Evolutionary conservation across 1,140 invertebrate species (phyloP).

Genomic region (Drosophila kikkawai): DNA sequence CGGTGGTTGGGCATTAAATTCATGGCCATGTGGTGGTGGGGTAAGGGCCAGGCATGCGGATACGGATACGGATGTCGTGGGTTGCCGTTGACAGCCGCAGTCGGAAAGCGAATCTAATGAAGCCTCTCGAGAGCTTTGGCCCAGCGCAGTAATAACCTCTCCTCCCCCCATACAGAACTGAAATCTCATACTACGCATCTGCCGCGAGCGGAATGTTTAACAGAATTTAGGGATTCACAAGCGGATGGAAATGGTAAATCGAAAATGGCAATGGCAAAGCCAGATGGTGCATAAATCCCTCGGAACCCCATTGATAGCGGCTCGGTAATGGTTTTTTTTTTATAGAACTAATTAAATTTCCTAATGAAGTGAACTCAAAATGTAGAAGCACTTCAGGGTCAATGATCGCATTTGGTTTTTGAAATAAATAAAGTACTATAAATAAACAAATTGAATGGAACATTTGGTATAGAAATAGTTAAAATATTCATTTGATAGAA

Average conservation of each 20-base stretch:
- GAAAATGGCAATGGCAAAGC: constrained; percentile 12
- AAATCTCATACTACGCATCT: constrained; percentile 33
- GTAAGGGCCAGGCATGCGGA: background rate
- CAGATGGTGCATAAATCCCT: constrained; percentile 34
- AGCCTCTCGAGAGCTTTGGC: constrained; percentile 42
- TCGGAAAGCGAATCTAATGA: constrained; percentile 53
- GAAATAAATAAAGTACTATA: constrained; percentile 6
- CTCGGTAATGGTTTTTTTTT: background rate
- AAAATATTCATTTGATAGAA: background rate
- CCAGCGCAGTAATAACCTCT: constrained; percentile 12
- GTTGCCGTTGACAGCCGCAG: constrained; percentile 44
- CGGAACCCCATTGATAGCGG: background rate
- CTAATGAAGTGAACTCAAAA: constrained; percentile 19
- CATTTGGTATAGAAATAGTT: background rate
- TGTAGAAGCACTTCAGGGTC: constrained; percentile 20
- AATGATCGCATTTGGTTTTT: background rate
- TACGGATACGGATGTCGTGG: constrained; percentile 22
- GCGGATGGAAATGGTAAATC: constrained; percentile 14
- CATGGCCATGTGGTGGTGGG: background rate
- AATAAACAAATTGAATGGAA: constrained; percentile 3
- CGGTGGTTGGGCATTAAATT: constrained; percentile 17
- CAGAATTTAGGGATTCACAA: constrained; percentile 22
- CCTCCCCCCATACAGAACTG: background rate
- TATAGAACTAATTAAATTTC: constrained; percentile 10
- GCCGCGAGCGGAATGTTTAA: constrained; percentile 17